Percentiles rank a stretch among this genome's conserved stretches.
Evolutionary conservation across 2,888 invertebrate genomes (phyloP).

Genomic region (Neria commutata): DNA sequence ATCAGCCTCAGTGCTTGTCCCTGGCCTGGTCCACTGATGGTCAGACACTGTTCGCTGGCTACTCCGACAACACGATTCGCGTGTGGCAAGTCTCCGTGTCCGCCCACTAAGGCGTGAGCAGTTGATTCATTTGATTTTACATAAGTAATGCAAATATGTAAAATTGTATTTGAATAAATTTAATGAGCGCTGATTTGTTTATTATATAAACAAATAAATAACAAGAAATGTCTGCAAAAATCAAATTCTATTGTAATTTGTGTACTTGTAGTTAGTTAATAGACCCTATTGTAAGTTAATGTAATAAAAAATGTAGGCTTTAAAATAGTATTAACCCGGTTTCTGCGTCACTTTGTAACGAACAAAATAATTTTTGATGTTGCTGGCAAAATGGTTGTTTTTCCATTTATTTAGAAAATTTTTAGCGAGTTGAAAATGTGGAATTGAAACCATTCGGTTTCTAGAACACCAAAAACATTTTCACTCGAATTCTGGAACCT

Average conservation of each 20-base stretch:
- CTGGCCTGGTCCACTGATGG: constrained; percentile 99
- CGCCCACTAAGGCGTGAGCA: constrained; percentile 67
- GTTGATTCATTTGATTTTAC: constrained; percentile 11
- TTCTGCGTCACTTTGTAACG: too few relatives aligned
- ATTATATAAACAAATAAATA: constrained; percentile 53
- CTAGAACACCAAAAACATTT: too few relatives aligned
- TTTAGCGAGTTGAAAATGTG: too few relatives aligned
- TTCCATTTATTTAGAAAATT: too few relatives aligned
- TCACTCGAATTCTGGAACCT: too few relatives aligned
- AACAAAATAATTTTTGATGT: too few relatives aligned
- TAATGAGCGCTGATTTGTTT: constrained; percentile 45
- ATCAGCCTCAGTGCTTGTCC: constrained; percentile 94
- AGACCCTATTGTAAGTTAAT: too few relatives aligned
- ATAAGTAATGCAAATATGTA: constrained; percentile 8
- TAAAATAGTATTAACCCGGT: too few relatives aligned
- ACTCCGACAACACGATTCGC: constrained; percentile 96
- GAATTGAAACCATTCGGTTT: too few relatives aligned
- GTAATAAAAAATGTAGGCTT: too few relatives aligned
- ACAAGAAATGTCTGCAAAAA: constrained; percentile 32
- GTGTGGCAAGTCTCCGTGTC: constrained; percentile 97
- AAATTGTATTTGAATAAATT: constrained; percentile 30
- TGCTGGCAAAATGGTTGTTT: too few relatives aligned
- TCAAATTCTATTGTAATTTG: constrained; percentile 19
- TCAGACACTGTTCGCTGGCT: constrained; percentile 98
- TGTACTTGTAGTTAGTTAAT: constrained; percentile 26